Evolutionary conservation across 2,113 vertebrate species (phyloP).

Genomic region (Microcebus jonahi): DNA sequence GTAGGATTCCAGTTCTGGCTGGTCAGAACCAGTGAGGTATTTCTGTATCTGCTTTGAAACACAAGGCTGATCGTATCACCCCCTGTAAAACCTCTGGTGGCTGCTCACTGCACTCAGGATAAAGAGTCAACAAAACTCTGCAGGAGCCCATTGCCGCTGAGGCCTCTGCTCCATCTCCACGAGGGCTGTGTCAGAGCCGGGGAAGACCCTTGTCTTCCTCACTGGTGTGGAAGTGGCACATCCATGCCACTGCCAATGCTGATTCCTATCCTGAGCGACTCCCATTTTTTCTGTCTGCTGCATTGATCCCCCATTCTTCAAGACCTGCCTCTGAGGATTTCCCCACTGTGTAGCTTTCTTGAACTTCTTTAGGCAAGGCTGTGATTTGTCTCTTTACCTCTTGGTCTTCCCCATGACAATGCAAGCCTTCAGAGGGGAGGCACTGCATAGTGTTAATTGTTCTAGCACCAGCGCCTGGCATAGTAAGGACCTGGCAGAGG

Average conservation of each 20-base stretch:
- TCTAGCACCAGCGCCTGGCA: not conserved
- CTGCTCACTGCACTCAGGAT: not conserved
- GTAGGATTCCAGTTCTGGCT: not conserved
- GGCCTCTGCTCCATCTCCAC: not conserved
- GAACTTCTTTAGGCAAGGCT: not conserved
- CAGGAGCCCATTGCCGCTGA: not conserved
- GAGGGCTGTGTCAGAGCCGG: not conserved
- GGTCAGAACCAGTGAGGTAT: not conserved
- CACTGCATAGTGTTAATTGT: not conserved
- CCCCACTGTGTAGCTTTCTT: not conserved
- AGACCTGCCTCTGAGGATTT: not conserved
- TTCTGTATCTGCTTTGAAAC: not conserved
- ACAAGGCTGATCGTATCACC: not conserved
- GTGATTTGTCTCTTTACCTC: not conserved
- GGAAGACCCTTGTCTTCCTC: not conserved
- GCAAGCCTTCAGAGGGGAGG: not conserved
- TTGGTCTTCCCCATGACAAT: not conserved
- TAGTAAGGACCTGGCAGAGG: not conserved
- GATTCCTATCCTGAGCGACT: rapidly evolving
- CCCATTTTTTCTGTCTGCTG: not conserved
- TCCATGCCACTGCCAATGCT: not conserved
- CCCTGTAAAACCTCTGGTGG: not conserved
- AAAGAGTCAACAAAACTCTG: too few species aligned
- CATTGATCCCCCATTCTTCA: not conserved
- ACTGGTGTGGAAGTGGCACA: not conserved